phyloP scores from a whole-genome alignment of 2,113 vertebrate species.

The Corythornis vintsioides region DNA sequence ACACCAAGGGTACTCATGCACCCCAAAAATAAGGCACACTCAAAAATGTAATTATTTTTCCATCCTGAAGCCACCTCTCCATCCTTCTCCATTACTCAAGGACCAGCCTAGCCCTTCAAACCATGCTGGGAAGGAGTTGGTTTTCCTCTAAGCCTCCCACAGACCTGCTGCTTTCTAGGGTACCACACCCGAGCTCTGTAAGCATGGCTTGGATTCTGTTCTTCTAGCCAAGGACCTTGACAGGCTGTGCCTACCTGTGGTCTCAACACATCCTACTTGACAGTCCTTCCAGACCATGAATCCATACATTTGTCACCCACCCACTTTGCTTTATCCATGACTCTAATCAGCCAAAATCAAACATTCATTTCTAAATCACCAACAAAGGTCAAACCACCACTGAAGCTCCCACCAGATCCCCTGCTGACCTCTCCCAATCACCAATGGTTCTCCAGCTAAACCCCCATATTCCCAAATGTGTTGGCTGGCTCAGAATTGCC shows the following conservation, averaged over 20 bases:
- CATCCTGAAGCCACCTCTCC: background rate
- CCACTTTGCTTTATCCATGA: background rate
- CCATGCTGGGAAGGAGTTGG: background rate
- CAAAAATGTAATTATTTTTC: background rate
- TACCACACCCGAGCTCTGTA: background rate
- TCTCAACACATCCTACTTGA: background rate
- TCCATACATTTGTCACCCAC: rapidly evolving
- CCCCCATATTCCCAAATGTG: background rate
- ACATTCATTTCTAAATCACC: background rate
- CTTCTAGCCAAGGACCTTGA: background rate
- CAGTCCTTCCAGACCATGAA: background rate
- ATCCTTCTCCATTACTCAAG: background rate
- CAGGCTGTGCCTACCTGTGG: background rate
- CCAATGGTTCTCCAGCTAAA: background rate
- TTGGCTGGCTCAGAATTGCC: background rate
- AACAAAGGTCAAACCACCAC: rapidly evolving
- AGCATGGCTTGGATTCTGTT: rapidly evolving
- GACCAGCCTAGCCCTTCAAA: background rate
- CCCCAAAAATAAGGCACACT: background rate
- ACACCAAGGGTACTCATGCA: background rate
- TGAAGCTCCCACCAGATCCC: background rate
- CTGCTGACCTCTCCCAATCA: background rate
- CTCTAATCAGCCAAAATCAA: rapidly evolving
- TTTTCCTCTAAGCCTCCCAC: background rate
- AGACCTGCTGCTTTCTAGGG: background rate